Percentiles rank a stretch among this genome's conserved stretches.
phyloP scores from a whole-genome alignment of 2,888 invertebrate species.

The Heteropelma amictum region DNA sequence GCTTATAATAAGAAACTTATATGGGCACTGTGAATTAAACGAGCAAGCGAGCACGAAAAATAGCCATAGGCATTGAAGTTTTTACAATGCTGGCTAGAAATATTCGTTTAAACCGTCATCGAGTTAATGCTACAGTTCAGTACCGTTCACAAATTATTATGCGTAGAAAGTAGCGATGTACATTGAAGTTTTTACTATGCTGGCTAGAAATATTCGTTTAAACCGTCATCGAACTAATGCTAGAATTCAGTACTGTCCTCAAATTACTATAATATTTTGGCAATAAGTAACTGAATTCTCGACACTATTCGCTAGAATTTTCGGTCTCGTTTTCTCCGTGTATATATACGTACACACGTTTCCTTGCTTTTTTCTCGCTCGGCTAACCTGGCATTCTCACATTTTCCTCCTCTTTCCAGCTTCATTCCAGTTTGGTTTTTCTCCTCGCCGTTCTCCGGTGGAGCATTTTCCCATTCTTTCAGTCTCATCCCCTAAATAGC shows the following conservation, averaged over 20 bases:
- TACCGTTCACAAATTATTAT: too few relatives aligned
- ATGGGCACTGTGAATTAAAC: too few relatives aligned
- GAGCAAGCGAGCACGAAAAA: not conserved
- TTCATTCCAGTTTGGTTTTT: too few relatives aligned
- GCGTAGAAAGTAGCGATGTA: too few relatives aligned
- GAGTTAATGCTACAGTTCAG: too few relatives aligned
- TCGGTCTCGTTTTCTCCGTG: not conserved
- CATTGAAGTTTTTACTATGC: not conserved
- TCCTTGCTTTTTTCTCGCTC: constrained; percentile 34
- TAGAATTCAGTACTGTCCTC: not conserved
- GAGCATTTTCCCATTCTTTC: constrained; percentile 31
- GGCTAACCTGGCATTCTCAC: constrained; percentile 47
- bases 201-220: too few relatives aligned
- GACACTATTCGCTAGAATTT: not conserved
- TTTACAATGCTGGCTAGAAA: too few relatives aligned
- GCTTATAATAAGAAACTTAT: not conserved
- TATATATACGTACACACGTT: constrained; percentile 21
- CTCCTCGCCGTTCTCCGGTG: not conserved
- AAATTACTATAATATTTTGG: not conserved
- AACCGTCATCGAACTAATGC: not conserved
- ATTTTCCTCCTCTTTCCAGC: constrained; percentile 8
- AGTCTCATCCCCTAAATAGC: constrained; percentile 63
- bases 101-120: too few relatives aligned
- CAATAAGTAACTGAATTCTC: not conserved
- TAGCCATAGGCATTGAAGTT: not conserved